Conservation (phyloP, 2,113 vertebrate species). For the Ammospiza caudacuta region DNA sequence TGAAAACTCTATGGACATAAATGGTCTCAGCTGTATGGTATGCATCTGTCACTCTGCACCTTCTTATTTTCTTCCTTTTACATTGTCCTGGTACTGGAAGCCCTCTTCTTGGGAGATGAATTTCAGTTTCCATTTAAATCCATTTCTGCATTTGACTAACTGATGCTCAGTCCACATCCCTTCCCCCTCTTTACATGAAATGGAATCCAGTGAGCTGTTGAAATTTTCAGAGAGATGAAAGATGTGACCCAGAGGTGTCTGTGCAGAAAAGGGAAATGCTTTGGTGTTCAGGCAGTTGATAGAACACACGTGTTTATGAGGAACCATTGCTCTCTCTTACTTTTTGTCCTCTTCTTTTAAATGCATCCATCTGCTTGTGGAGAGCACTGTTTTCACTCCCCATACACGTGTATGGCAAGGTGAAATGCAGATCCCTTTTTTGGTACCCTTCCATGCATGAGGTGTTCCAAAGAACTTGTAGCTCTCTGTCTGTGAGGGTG, state of each 20-base stretch:
- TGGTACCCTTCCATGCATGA: background rate
- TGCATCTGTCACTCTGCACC: background rate
- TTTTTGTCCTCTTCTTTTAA: background rate
- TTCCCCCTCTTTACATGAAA: background rate
- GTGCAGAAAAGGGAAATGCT: background rate
- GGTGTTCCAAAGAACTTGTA: background rate
- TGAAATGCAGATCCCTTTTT: background rate
- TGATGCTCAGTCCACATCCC: background rate
- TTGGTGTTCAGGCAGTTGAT: background rate
- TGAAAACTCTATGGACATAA: background rate
- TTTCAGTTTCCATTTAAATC: background rate
- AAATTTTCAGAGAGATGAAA: background rate
- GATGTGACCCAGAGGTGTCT: background rate
- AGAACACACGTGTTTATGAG: background rate
- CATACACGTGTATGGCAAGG: accelerated
- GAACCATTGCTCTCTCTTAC: background rate
- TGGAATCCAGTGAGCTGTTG: background rate
- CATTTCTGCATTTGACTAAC: background rate
- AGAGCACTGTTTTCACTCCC: background rate
- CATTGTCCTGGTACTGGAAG: background rate
- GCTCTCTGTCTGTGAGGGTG: background rate
- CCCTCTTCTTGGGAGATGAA: background rate
- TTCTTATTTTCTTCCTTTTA: background rate
- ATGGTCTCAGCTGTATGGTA: background rate
- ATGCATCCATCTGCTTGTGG: background rate